Conservation (phyloP, 2,797 vertebrate genomes). For the Pseudomugil gertrudae region DNA sequence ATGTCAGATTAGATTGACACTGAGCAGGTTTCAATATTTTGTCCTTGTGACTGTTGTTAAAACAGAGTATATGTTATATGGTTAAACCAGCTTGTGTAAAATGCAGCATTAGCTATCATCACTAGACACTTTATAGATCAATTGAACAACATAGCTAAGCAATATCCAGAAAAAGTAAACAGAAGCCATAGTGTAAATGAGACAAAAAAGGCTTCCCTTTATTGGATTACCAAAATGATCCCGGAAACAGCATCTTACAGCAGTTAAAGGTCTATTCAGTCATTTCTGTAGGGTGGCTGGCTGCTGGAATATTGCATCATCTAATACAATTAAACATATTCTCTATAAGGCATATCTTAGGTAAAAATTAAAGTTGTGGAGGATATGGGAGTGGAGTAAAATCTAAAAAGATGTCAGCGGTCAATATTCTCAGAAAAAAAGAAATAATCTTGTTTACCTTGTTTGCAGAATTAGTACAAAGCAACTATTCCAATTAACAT, state of each 20-base stretch:
- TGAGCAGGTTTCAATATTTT: slow-evolving; percentile 51
- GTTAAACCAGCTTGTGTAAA: slow-evolving; percentile 18
- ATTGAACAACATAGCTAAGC: slow-evolving; percentile 21
- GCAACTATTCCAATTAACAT: background rate
- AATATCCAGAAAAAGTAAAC: slow-evolving; percentile 16
- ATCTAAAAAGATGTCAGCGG: background rate
- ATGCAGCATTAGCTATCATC: slow-evolving; percentile 20
- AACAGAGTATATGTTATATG: slow-evolving; percentile 34
- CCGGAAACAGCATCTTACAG: slow-evolving; percentile 24
- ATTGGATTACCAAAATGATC: slow-evolving; percentile 17
- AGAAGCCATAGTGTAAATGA: slow-evolving; percentile 21
- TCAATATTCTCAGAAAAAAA: background rate
- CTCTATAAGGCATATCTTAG: background rate
- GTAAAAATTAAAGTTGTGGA: background rate
- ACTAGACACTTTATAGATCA: slow-evolving; percentile 32
- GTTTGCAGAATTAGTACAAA: background rate
- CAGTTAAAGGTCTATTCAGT: slow-evolving; percentile 43
- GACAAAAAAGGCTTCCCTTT: background rate
- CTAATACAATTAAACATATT: slow-evolving; percentile 7
- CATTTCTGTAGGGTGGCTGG: slow-evolving; percentile 14
- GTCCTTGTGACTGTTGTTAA: slow-evolving; percentile 55
- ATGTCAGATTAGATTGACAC: slow-evolving; percentile 43
- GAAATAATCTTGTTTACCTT: background rate
- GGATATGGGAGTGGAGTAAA: background rate
- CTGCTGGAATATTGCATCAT: slow-evolving; percentile 13